phyloP scores from a whole-genome alignment of 2,113 vertebrate genomes.

The Urocolius indicus region DNA sequence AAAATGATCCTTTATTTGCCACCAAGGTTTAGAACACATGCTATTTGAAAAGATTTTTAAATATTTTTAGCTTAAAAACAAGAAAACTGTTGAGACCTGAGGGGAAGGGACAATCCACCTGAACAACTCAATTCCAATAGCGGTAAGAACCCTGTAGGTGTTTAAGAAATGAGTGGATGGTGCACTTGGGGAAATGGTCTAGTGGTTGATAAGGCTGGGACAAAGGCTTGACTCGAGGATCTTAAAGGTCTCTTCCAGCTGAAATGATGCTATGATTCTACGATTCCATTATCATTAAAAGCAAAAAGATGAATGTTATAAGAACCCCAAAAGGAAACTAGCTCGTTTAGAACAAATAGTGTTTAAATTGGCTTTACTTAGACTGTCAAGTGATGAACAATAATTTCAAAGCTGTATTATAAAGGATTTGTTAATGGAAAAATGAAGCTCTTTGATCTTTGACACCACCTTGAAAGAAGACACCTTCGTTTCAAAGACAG shows the following conservation, averaged over 20 bases:
- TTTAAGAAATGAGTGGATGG: too few relatives aligned
- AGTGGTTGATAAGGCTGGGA: too few relatives aligned
- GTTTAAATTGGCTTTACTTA: not conserved
- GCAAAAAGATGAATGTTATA: not conserved
- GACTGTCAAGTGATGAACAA: not conserved
- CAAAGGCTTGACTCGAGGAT: too few relatives aligned
- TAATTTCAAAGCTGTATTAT: constrained; percentile 1
- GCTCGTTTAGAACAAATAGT: not conserved
- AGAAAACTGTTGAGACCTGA: not conserved
- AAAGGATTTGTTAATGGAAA: constrained; percentile 5
- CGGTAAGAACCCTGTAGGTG: too few relatives aligned
- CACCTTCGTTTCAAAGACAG: constrained; percentile 20
- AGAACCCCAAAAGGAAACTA: not conserved
- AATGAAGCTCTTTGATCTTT: constrained; percentile 1
- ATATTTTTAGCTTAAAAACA: not conserved
- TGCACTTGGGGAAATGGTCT: too few relatives aligned
- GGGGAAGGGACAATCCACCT: not conserved
- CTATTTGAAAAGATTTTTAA: not conserved
- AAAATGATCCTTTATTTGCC: not conserved
- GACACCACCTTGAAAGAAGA: constrained; percentile 8
- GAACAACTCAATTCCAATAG: not conserved
- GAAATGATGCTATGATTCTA: not conserved
- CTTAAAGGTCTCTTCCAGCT: too few relatives aligned
- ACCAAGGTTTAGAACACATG: not conserved
- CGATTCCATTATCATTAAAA: not conserved